A percentile compares a stretch with the other conserved stretches of the same genome.
phyloP scores from a whole-genome alignment of 2,113 vertebrate species.

The Dicentrarchus labrax region DNA sequence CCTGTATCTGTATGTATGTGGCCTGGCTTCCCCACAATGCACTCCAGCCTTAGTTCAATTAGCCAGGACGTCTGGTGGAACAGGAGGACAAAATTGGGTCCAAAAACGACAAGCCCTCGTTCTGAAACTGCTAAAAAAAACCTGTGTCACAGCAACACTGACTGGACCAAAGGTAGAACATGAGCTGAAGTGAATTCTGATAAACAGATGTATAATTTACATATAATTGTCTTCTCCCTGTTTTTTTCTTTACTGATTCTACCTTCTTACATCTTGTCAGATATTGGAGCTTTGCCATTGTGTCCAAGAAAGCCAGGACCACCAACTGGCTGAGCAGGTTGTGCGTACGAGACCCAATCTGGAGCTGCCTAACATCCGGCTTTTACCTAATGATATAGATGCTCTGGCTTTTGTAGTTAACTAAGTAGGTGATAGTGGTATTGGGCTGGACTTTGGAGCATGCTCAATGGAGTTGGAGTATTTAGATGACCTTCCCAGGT shows the following conservation, averaged over 20 bases:
- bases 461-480: slow-evolving; percentile 88
- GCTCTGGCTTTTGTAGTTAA: slow-evolving; percentile 87
- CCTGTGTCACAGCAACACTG: slow-evolving; percentile 82
- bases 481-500: slow-evolving; percentile 85
- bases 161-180: slow-evolving; percentile 88
- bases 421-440: slow-evolving; percentile 60
- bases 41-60: too few relatives aligned
- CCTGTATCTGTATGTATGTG: too few relatives aligned
- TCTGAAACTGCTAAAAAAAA: slow-evolving; percentile 80
- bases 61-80: too few relatives aligned
- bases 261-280: slow-evolving; percentile 17
- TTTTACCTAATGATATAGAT: slow-evolving; percentile 86
- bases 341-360: slow-evolving; percentile 81
- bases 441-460: slow-evolving; percentile 88
- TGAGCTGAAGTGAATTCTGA: background rate
- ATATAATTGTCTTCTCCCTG: too few relatives aligned
- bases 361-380: slow-evolving; percentile 88
- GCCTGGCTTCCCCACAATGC: too few relatives aligned
- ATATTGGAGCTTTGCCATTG: slow-evolving; percentile 90
- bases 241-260: background rate
- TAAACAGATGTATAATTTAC: too few relatives aligned
- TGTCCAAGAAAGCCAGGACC: slow-evolving; percentile 88
- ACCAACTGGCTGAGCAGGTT: slow-evolving; percentile 74
- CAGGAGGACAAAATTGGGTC: too few relatives aligned
- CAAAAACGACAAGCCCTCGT: too few relatives aligned